Percentiles rank a stretch among this genome's conserved stretches.
Conservation (phyloP, 2,113 vertebrate species). For the Clarias macrocephalus region DNA sequence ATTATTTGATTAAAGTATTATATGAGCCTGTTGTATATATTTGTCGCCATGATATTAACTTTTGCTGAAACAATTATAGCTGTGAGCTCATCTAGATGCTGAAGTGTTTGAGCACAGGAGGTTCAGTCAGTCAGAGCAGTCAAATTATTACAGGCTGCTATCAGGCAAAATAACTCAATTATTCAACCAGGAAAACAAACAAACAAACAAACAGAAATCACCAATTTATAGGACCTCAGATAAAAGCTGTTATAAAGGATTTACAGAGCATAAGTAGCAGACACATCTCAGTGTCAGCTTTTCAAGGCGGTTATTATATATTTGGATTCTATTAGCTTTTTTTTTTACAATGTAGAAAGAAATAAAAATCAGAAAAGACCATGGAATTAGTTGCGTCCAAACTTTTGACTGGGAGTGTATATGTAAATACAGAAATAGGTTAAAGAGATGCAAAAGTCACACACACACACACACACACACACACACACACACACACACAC, state of each 20-base stretch:
- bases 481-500: too few relatives aligned
- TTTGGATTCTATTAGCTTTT: too few relatives aligned
- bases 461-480: conserved; percentile 57
- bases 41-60: conserved; percentile 48
- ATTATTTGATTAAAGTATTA: conserved; percentile 34
- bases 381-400: too few relatives aligned
- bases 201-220: not conserved
- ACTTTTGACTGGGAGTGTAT: too few relatives aligned
- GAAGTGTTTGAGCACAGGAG: conserved; percentile 47
- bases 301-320: too few relatives aligned
- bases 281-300: too few relatives aligned
- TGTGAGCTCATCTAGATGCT: conserved; percentile 55
- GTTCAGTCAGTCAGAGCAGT: conserved; percentile 43
- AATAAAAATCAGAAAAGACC: too few relatives aligned
- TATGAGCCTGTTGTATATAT: conserved; percentile 49
- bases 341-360: too few relatives aligned
- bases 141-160: conserved; percentile 45
- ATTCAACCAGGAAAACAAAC: not conserved
- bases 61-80: conserved; percentile 64
- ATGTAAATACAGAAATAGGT: not conserved
- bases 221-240: too few relatives aligned
- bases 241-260: too few relatives aligned
- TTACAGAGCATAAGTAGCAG: too few relatives aligned
- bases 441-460: conserved; percentile 55
- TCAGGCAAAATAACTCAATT: conserved; percentile 32